Base-by-base conservation (phyloP, 2,888 invertebrate genomes). In the Helobdella robusta region DNA sequence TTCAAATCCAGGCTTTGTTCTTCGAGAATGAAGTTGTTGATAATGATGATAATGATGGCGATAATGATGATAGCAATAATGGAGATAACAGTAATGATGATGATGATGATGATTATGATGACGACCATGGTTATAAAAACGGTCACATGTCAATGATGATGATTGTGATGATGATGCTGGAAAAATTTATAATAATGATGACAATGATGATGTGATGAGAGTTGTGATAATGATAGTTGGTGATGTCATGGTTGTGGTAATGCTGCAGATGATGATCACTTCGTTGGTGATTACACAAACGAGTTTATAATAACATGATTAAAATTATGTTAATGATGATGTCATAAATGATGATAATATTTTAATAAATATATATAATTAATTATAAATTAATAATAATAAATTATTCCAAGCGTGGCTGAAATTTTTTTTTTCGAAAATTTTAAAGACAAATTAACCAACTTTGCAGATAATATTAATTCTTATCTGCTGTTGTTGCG, bases 371-470 rank as follows among this genome's bases (percentile, higher is more conserved):
- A 40, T 40, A 40, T 40, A 50, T 23, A 50, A 23, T 50, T 50
- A 50, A 23, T 50, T 8, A 50, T 23, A 50, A 50, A 50, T 50
- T n/a, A 50, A 4, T n/a, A n/a, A n/a, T n/a, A n/a, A n/a, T n/a
- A n/a, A n/a, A n/a, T n/a, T n/a, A n/a, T n/a, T n/a, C n/a, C n/a
- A n/a, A n/a, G n/a, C n/a, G n/a, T n/a, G n/a, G n/a, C n/a, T n/a
- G n/a, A n/a, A n/a, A n/a, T n/a, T n/a, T n/a, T n/a, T n/a, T n/a
- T n/a, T n/a, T n/a, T n/a, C n/a, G n/a, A n/a, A n/a, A n/a, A n/a
- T n/a, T n/a, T n/a, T n/a, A n/a, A n/a, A n/a, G n/a, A n/a, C n/a
- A n/a, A n/a, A n/a, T n/a, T n/a, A n/a, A n/a, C n/a, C n/a, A n/a
- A n/a, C n/a, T n/a, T n/a, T n/a, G n/a, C n/a, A n/a, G n/a, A n/a